A percentile compares a stretch with the other conserved stretches of the same genome.
phyloP scores from a whole-genome alignment of 2,888 invertebrate genomes.

The Phytoseiulus persimilis region DNA sequence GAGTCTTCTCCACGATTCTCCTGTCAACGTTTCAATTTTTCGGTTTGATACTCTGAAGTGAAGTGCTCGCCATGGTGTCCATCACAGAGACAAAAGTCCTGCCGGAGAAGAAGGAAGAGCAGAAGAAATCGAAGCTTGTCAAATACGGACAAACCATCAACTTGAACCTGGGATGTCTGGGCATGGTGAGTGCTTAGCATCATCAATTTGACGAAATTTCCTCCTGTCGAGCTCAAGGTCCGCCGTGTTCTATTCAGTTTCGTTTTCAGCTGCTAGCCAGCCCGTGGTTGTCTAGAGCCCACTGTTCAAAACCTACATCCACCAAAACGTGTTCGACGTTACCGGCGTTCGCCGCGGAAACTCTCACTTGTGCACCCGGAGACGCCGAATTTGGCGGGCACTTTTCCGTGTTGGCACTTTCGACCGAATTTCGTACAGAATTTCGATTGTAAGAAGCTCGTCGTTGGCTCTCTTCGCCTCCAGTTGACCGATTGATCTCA shows the following conservation, averaged over 20 bases:
- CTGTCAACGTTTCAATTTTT: background rate
- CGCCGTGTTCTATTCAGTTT: background rate
- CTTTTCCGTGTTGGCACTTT: no score
- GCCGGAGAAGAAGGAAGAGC: slow-evolving; percentile 24
- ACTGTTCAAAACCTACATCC: background rate
- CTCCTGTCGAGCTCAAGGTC: background rate
- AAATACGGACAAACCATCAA: slow-evolving; percentile 28
- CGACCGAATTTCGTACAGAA: no score
- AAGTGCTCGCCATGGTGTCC: slow-evolving; percentile 7
- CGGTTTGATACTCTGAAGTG: background rate
- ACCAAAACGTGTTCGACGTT: background rate
- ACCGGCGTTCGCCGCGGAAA: no score
- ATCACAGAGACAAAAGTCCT: slow-evolving; percentile 11
- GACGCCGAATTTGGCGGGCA: no score
- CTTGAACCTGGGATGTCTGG: slow-evolving; percentile 23
- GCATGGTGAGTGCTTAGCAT: slow-evolving; percentile 13
- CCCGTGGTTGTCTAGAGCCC: background rate
- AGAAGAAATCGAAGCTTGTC: slow-evolving; percentile 23
- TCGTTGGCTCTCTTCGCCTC: no score
- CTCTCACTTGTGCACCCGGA: no score
- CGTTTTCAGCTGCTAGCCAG: background rate
- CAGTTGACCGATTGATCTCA: no score
- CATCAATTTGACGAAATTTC: background rate
- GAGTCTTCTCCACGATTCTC: background rate
- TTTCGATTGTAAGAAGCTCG: no score